Conservation (phyloP, 2,797 vertebrate genomes). For the Australoheros facetus region DNA sequence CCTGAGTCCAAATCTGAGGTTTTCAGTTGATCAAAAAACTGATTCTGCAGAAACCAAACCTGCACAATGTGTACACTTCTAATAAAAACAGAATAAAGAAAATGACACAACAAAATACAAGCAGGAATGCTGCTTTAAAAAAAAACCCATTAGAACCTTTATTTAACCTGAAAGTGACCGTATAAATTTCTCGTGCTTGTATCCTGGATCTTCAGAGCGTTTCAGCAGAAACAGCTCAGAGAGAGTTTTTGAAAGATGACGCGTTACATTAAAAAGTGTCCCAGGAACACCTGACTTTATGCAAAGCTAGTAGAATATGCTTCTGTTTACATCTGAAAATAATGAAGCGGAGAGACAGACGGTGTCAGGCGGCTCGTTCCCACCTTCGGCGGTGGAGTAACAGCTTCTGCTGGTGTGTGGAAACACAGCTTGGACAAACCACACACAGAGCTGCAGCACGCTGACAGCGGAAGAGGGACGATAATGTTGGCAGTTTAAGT, state of each 20-base stretch:
- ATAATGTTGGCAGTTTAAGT: not conserved
- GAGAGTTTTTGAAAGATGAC: not conserved
- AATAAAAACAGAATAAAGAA: not conserved
- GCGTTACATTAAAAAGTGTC: not conserved
- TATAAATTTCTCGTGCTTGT: too few species aligned
- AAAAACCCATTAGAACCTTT: fast-evolving
- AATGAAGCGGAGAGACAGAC: not conserved
- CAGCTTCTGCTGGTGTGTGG: not conserved
- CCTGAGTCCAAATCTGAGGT: not conserved
- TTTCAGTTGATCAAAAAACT: not conserved
- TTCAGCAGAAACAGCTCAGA: not conserved
- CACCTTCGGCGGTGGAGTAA: not conserved
- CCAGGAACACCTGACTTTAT: not conserved
- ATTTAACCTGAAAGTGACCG: not conserved
- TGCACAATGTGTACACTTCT: not conserved
- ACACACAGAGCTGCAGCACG: not conserved
- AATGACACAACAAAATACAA: not conserved
- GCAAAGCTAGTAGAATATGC: not conserved
- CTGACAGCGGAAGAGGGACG: not conserved
- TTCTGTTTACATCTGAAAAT: not conserved
- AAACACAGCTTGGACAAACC: not conserved
- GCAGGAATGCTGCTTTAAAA: fast-evolving
- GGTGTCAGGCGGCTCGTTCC: not conserved
- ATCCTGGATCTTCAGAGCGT: not conserved
- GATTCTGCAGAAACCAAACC: not conserved